Base-by-base conservation (phyloP, 2,888 invertebrate species). In the Cantharis flavilabris region DNA sequence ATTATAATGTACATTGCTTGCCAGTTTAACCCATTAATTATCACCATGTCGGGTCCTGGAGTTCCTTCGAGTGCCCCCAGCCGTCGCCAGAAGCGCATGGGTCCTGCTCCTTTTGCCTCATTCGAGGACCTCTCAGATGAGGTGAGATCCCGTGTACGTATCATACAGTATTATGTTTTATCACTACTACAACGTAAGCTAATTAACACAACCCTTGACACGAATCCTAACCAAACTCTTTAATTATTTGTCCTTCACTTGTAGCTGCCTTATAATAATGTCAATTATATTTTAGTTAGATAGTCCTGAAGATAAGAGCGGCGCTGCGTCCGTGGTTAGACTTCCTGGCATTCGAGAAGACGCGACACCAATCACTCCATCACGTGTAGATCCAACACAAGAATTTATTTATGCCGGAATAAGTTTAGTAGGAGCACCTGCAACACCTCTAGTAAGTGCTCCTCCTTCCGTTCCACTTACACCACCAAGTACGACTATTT, bases 31-130 rank as follows among this genome's bases (percentile, higher is more conserved):
- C 84, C 83, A 83, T 79, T 84, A 85, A 83, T 83, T 80, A 76
- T 82, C 84, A 78, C 80, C 82, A 86, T 86, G 86, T 85, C 86
- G 84, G 82, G 85, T 82, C 83, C 85, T 82, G 86, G 84, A 83
- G 81, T 83, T 80, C 80, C 83, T 74, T 81, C 83, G 75, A 83
- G 82, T 80, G 82, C 81, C 77, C 81, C 80, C 79, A 80, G 81
- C 82, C 84, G 86, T 79, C 85, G 85, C 77, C 95, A 95, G 90
- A 92, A 93, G 90, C 94, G 95, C 89, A 94, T 95, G 91, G 97
- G 97, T 87, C 96, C 96, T 87, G 97, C 97, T 86, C 97, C 97
- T 87, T 95, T 97, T 89, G 97, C 97, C 88, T 97, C 97, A 85
- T 96, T 97, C 90, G 97, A 97, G 91, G 96, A 96, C 91, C 92